These are phyloP conservation scores for Furcula furcula DNA, from an alignment of 2,888 invertebrate genomes.

Conservation along the genomic window DNA sequence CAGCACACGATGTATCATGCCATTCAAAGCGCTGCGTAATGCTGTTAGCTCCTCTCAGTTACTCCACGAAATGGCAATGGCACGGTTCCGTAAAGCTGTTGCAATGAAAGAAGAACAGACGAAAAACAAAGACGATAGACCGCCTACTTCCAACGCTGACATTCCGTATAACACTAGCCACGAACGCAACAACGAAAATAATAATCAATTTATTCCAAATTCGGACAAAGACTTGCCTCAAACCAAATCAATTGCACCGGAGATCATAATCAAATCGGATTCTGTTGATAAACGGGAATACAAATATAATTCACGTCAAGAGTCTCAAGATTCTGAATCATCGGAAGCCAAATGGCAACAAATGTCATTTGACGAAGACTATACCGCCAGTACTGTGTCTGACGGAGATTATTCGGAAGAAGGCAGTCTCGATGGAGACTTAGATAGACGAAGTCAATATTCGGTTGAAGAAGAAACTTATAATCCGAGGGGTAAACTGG, in stretches of 20 bases:
- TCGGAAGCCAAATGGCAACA: conserved; percentile 72
- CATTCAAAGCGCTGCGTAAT: conserved; percentile 84
- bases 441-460: conserved; percentile 49
- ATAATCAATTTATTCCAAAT: conserved; percentile 26
- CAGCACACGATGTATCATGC: conserved; percentile 71
- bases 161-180: conserved; percentile 56
- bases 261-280: conserved; percentile 59
- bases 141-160: conserved; percentile 45
- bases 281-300: conserved; percentile 53
- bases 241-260: conserved; percentile 38
- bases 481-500: conserved; percentile 83
- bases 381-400: conserved; percentile 84
- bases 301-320: conserved; percentile 44
- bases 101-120: conserved; percentile 87
- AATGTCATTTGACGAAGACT: conserved; percentile 81
- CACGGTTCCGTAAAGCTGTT: conserved; percentile 89
- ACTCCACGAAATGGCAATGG: conserved; percentile 91
- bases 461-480: conserved; percentile 85
- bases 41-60: conserved; percentile 92
- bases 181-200: conserved; percentile 23
- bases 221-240: conserved; percentile 17
- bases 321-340: conserved; percentile 51
- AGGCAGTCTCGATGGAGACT: conserved; percentile 62
- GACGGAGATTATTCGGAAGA: conserved; percentile 70
- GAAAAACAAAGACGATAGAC: conserved; percentile 43